A percentile compares a stretch with the other conserved stretches of the same genome.
Evolutionary conservation across 2,888 invertebrate genomes (phyloP).

Genomic region (Aporophyla lueneburgensis): DNA sequence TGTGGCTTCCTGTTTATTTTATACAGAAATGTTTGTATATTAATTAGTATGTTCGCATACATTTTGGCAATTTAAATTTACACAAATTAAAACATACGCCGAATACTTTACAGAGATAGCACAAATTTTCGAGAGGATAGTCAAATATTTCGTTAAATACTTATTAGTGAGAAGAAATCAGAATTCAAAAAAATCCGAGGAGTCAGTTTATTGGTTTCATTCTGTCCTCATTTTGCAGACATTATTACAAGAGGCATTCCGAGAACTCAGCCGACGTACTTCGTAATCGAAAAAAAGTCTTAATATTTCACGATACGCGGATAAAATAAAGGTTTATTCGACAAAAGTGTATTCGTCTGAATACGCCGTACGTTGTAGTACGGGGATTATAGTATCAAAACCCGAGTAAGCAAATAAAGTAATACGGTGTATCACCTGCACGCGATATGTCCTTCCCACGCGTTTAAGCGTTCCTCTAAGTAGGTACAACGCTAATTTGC

Average conservation of each 20-base stretch:
- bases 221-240: constrained; percentile 67
- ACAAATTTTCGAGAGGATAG: constrained; percentile 1
- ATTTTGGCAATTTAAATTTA: constrained; percentile 27
- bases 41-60: constrained; percentile 28
- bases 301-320: constrained; percentile 76
- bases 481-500: constrained; percentile 81
- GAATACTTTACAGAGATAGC: constrained; percentile 11
- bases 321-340: constrained; percentile 85
- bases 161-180: constrained; percentile 48
- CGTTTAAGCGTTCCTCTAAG: constrained; percentile 67
- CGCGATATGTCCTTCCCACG: constrained; percentile 80
- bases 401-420: constrained; percentile 80
- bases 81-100: constrained; percentile 15
- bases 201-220: constrained; percentile 70
- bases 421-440: constrained; percentile 82
- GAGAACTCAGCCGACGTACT: constrained; percentile 67
- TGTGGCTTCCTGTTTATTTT: constrained; percentile 42
- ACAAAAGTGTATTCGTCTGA: constrained; percentile 73
- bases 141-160: constrained; percentile 21
- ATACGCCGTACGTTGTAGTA: constrained; percentile 75
- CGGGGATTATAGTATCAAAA: constrained; percentile 70
- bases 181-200: constrained; percentile 63
- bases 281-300: constrained; percentile 76
- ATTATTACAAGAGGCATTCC: constrained; percentile 68
- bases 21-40: constrained; percentile 24